These are phyloP conservation scores for Streptopelia turtur DNA, from an alignment of 2,797 vertebrate genomes.

Conservation along the genomic window DNA sequence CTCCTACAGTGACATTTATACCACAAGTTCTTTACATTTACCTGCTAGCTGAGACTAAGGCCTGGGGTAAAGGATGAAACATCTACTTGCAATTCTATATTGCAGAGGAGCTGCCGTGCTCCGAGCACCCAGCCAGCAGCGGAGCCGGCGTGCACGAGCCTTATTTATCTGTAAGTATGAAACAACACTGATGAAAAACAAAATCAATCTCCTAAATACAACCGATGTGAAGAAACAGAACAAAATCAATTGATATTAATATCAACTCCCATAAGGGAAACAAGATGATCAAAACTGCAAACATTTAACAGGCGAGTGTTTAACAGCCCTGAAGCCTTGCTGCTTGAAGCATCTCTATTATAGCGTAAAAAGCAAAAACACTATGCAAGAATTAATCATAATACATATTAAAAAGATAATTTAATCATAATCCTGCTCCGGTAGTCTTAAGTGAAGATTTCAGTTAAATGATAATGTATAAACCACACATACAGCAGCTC, in stretches of 20 bases:
- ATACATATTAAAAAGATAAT: neutral
- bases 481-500: neutral
- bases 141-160: neutral
- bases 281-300: neutral
- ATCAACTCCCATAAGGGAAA: constrained; percentile 1
- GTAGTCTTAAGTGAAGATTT: neutral
- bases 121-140: neutral
- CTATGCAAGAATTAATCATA: neutral
- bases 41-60: neutral
- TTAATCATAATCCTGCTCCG: neutral
- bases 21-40: neutral
- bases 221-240: neutral
- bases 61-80: neutral
- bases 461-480: neutral
- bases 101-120: neutral
- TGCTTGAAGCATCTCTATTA: neutral
- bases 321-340: neutral
- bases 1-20: neutral
- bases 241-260: constrained; percentile 1
- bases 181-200: constrained; percentile 36
- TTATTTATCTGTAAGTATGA: neutral
- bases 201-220: constrained; percentile 36
- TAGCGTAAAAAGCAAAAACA: neutral
- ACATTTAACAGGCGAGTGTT: neutral
- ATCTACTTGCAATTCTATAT: neutral